Conservation (phyloP, 2,113 vertebrate species). For the Microcebus tavaratra region DNA sequence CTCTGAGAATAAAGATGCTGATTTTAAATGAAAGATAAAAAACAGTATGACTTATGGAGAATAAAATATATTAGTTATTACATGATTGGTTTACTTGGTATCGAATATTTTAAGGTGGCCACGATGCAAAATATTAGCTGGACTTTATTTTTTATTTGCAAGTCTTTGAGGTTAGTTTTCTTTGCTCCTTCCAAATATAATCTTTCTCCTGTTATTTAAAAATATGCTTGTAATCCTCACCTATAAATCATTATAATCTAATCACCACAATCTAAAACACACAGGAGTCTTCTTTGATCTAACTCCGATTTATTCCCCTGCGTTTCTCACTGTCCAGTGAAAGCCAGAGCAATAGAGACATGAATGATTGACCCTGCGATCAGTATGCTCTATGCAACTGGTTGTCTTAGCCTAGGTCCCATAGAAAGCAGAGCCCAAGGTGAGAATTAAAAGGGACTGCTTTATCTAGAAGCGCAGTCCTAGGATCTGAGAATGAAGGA, state of each 20-base stretch:
- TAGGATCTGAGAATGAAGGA: not conserved
- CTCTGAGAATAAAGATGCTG: not conserved
- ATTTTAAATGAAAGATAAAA: not conserved
- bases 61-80: not conserved
- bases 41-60: not conserved
- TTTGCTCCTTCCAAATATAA: not conserved
- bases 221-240: not conserved
- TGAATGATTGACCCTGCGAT: accelerated
- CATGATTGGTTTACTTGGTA: not conserved
- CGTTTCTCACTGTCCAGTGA: not conserved
- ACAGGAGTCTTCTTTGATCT: not conserved
- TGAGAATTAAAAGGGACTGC: not conserved
- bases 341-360: not conserved
- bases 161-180: not conserved
- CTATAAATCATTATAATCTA: not conserved
- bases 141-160: not conserved
- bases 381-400: not conserved
- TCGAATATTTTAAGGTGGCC: not conserved
- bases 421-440: not conserved
- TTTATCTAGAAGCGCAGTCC: not conserved
- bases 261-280: not conserved
- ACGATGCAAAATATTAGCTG: not conserved
- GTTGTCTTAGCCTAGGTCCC: not conserved
- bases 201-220: not conserved
- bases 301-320: not conserved